A percentile compares a stretch with the other conserved stretches of the same genome.
Conservation (phyloP, 2,797 vertebrate species). For the Notolepis coatsorum region DNA sequence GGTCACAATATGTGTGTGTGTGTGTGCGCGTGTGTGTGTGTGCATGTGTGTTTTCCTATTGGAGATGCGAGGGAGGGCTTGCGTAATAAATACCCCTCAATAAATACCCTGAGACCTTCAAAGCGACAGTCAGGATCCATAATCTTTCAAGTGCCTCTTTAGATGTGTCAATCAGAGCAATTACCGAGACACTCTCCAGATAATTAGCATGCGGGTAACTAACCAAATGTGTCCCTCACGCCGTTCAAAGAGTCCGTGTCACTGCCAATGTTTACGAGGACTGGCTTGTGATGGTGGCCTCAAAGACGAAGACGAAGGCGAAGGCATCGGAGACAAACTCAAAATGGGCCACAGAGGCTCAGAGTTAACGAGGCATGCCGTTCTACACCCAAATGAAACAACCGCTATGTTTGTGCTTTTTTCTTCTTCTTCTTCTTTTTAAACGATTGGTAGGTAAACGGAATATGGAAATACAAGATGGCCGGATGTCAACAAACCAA, state of each 20-base stretch:
- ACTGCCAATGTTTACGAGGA: constrained; percentile 40
- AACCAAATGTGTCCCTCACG: constrained; percentile 50
- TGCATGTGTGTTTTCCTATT: constrained; percentile 38
- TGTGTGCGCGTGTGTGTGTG: background rate
- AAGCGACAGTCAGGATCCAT: constrained; percentile 41
- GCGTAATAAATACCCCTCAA: constrained; percentile 27
- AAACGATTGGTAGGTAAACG: constrained; percentile 29
- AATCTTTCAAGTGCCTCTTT: constrained; percentile 56
- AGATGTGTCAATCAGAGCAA: constrained; percentile 69
- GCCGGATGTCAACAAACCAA: no score
- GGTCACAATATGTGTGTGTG: background rate
- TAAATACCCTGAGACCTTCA: constrained; percentile 20
- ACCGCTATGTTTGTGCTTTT: constrained; percentile 18
- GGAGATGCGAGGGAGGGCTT: constrained; percentile 14
- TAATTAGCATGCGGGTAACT: constrained; percentile 65
- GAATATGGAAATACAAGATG: constrained; percentile 38
- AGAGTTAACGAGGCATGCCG: constrained; percentile 30
- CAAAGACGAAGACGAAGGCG: no score
- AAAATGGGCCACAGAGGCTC: constrained; percentile 18
- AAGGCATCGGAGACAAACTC: constrained; percentile 7
- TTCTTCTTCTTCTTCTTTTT: no score
- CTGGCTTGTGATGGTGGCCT: constrained; percentile 22
- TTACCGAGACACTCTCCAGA: constrained; percentile 54
- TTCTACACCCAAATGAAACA: constrained; percentile 25
- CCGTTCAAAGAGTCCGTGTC: constrained; percentile 36